phyloP scores from a whole-genome alignment of 2,113 vertebrate species.

The Thunnus thynnus region DNA sequence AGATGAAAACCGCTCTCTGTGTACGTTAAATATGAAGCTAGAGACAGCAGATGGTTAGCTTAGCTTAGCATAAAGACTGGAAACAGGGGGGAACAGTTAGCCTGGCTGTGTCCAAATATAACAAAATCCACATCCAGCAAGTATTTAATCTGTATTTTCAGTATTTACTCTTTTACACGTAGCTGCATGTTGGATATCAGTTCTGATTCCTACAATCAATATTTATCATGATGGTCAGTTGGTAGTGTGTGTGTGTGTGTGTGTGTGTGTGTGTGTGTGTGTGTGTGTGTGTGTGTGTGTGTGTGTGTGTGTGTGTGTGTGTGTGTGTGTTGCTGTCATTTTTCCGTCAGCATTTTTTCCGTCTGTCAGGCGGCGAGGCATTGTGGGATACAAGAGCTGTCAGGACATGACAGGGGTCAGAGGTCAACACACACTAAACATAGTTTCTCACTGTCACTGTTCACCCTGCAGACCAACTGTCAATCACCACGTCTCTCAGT shows the following conservation, averaged over 20 bases:
- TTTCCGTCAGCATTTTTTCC: constrained; percentile 30
- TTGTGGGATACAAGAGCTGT: constrained; percentile 18
- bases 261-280: not conserved
- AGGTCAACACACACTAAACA: constrained; percentile 27
- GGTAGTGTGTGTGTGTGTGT: not conserved
- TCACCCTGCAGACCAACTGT: constrained; percentile 41
- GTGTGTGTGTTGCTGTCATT: not conserved
- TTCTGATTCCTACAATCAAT: too few relatives aligned
- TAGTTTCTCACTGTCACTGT: constrained; percentile 10
- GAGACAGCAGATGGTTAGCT: too few relatives aligned
- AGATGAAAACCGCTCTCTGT: too few relatives aligned
- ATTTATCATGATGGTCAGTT: too few relatives aligned
- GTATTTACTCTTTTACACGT: too few relatives aligned
- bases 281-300: constrained; percentile 6
- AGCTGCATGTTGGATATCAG: too few relatives aligned
- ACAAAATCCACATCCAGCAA: too few relatives aligned
- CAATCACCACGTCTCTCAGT: constrained; percentile 16
- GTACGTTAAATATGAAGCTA: too few relatives aligned
- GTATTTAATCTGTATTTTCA: too few relatives aligned
- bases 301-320: constrained; percentile 11
- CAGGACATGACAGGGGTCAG: constrained; percentile 38
- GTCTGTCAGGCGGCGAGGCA: not conserved
- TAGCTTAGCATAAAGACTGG: too few relatives aligned
- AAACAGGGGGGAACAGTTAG: too few relatives aligned
- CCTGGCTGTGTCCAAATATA: too few relatives aligned